Percentiles rank a stretch among this genome's conserved stretches.
These are phyloP conservation scores for Pungitius pungitius DNA, from an alignment of 2,113 vertebrate genomes.

Conservation along the genomic window DNA sequence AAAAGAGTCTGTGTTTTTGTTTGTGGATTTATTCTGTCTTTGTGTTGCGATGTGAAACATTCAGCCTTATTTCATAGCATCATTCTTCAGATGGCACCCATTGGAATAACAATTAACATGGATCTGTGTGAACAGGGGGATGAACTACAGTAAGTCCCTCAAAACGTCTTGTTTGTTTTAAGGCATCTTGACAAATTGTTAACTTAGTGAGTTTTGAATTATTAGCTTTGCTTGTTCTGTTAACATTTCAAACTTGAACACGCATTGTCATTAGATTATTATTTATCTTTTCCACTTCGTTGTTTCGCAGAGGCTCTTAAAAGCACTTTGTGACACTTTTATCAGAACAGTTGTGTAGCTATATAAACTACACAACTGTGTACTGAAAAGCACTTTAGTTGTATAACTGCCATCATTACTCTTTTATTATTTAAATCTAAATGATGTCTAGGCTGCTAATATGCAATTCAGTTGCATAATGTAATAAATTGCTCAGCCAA, in stretches of 20 bases:
- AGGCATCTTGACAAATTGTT: background rate
- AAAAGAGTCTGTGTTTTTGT: background rate
- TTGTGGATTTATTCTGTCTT: background rate
- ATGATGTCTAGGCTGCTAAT: background rate
- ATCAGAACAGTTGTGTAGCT: background rate
- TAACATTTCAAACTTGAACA: background rate
- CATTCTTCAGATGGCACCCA: background rate
- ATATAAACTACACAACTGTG: background rate
- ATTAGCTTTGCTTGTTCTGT: too few relatives aligned
- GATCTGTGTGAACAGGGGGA: background rate
- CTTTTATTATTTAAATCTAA: background rate
- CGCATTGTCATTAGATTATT: background rate
- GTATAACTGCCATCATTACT: background rate
- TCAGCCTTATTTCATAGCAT: background rate
- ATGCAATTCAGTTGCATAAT: background rate
- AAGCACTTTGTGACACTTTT: conserved; percentile 18
- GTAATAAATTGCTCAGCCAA: background rate
- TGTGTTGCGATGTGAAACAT: background rate
- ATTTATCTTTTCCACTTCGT: background rate
- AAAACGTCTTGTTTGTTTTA: background rate
- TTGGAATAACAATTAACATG: background rate
- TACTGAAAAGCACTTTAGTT: background rate
- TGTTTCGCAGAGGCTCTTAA: background rate
- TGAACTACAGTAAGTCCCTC: background rate
- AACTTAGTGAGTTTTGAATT: background rate